Conservation (phyloP, 1,140 invertebrate species). For the Notospermus geniculatus region DNA sequence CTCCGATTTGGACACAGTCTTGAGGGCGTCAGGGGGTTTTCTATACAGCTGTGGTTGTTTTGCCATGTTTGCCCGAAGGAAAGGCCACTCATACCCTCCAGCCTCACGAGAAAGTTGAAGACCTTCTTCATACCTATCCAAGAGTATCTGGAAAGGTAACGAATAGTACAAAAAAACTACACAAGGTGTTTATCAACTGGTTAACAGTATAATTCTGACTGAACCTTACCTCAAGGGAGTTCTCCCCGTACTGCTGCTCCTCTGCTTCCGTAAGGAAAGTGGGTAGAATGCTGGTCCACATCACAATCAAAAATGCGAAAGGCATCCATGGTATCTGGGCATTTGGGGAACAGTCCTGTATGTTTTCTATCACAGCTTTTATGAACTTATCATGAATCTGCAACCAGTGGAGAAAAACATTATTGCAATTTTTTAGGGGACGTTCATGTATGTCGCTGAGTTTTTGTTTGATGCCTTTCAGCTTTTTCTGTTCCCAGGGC, state of each 20-base stretch:
- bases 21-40: not conserved
- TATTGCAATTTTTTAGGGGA: no score
- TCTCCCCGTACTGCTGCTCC: not conserved
- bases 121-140: slow-evolving; percentile 4
- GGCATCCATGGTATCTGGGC: not conserved
- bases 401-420: not conserved
- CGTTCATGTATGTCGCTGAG: no score
- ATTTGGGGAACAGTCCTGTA: not conserved
- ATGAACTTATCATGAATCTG: slow-evolving; percentile 6
- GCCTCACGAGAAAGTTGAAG: not conserved
- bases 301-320: not conserved
- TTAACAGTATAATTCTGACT: not conserved
- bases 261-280: not conserved
- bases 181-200: not conserved
- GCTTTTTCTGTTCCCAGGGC: no score
- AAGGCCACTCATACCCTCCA: not conserved
- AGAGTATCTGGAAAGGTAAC: not conserved
- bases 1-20: slow-evolving; percentile 1
- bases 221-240: not conserved
- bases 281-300: not conserved
- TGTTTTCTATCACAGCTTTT: not conserved
- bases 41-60: not conserved
- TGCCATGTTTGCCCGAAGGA: not conserved
- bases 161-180: not conserved
- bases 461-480: no score